Percentiles rank a stretch among this genome's conserved stretches.
Evolutionary conservation across 2,797 vertebrate species (phyloP).

Genomic region (Gobio occitaniae): DNA sequence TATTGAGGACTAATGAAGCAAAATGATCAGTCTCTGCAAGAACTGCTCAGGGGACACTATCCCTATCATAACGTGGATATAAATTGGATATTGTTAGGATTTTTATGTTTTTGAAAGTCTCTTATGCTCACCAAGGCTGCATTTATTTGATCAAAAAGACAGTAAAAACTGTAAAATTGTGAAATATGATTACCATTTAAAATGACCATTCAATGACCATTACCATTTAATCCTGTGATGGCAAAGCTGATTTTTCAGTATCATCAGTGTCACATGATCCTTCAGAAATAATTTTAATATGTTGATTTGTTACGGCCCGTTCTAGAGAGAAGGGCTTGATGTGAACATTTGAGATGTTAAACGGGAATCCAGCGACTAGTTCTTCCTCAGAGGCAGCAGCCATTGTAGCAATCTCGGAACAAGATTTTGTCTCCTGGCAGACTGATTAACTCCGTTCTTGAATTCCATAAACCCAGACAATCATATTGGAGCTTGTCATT

Average conservation of each 20-base stretch:
- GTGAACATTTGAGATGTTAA: too few species aligned
- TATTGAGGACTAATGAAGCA: too few species aligned
- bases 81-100: too few species aligned
- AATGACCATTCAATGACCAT: too few species aligned
- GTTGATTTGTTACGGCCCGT: neutral
- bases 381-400: neutral
- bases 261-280: neutral
- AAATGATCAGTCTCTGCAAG: neutral
- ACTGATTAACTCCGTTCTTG: neutral
- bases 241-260: neutral
- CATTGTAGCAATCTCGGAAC: neutral
- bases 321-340: too few species aligned
- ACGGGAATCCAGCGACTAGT: neutral
- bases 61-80: too few species aligned
- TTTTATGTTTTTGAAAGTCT: too few species aligned
- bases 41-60: neutral
- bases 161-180: neutral
- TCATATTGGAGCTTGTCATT: neutral
- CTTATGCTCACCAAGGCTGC: neutral
- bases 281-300: neutral
- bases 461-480: neutral
- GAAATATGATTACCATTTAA: too few species aligned
- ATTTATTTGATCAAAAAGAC: neutral
- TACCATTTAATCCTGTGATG: neutral
- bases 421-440: neutral